A percentile compares a stretch with the other conserved stretches of the same genome.
Evolutionary conservation across 2,888 invertebrate genomes (phyloP).

Genomic region (Torymus auratus): DNA sequence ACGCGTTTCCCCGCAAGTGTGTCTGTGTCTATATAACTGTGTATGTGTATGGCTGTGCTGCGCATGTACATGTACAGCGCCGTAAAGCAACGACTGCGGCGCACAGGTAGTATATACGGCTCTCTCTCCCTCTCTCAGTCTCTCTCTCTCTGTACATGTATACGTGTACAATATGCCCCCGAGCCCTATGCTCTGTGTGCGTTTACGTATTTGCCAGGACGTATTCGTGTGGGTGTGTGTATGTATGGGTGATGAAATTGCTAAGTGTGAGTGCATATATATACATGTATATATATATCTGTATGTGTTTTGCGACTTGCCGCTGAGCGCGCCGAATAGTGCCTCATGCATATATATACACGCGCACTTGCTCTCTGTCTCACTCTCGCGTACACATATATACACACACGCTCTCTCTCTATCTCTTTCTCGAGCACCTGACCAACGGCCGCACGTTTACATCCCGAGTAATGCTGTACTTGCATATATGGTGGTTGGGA

Average conservation of each 20-base stretch:
- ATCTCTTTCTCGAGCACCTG: constrained; percentile 4
- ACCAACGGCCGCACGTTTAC: constrained; percentile 17
- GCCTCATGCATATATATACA: not conserved
- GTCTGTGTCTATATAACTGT: constrained; percentile 9
- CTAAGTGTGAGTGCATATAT: not conserved
- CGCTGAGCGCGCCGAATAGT: not conserved
- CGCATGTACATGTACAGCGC: not conserved
- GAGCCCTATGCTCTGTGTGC: too few species aligned
- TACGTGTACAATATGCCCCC: too few species aligned
- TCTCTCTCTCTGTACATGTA: too few species aligned
- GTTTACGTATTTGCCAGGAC: too few species aligned
- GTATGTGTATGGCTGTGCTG: not conserved
- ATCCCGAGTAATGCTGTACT: not conserved
- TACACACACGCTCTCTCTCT: too few species aligned
- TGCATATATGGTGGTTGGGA: too few species aligned
- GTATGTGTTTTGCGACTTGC: constrained; percentile 27
- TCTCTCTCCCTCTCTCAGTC: too few species aligned
- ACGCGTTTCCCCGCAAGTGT: constrained; percentile 45
- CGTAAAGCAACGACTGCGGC: not conserved
- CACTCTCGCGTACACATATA: not conserved
- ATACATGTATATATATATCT: not conserved
- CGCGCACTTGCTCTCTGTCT: not conserved
- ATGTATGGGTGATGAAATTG: not conserved
- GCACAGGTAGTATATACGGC: too few species aligned
- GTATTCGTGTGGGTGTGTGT: not conserved